A percentile compares a stretch with the other conserved stretches of the same genome.
Conservation (phyloP, 2,888 invertebrate species). For the Tethea ocularis region DNA sequence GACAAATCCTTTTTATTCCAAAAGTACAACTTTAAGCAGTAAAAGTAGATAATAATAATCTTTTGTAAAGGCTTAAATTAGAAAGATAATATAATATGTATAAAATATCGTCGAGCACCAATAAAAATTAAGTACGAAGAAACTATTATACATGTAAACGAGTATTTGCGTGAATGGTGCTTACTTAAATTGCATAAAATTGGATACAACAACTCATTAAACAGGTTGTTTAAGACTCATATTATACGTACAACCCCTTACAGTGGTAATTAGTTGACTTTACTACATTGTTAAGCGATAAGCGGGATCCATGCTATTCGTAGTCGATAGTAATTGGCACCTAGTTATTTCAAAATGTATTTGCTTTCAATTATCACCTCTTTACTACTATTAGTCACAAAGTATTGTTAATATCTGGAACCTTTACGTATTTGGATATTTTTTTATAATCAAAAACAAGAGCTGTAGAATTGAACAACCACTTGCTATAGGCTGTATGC, state of each 20-base stretch:
- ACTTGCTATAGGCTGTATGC: no score
- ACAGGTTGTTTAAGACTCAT: slow-evolving; percentile 40
- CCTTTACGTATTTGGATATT: no score
- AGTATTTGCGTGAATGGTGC: slow-evolving; percentile 30
- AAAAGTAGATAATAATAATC: no score
- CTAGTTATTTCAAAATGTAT: slow-evolving; percentile 27
- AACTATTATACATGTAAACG: slow-evolving; percentile 32
- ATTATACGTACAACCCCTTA: slow-evolving; percentile 40
- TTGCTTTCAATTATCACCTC: slow-evolving; percentile 32
- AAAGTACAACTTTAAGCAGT: no score
- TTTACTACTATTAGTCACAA: slow-evolving; percentile 7
- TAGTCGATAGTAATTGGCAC: slow-evolving; percentile 32
- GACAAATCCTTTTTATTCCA: no score
- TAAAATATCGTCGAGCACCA: no score
- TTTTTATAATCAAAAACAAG: no score
- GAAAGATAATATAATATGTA: not conserved
- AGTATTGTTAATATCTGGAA: no score
- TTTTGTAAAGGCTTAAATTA: slow-evolving; percentile 11
- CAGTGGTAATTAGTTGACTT: slow-evolving; percentile 40
- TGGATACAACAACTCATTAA: slow-evolving; percentile 42
- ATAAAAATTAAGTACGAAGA: slow-evolving; percentile 18
- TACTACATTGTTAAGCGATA: slow-evolving; percentile 40
- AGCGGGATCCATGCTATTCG: slow-evolving; percentile 32
- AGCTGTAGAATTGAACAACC: no score
- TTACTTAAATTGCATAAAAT: slow-evolving; percentile 46